A percentile compares a stretch with the other conserved stretches of the same genome.
phyloP scores from a whole-genome alignment of 1,140 invertebrate species.

The Melitaea cinxia region DNA sequence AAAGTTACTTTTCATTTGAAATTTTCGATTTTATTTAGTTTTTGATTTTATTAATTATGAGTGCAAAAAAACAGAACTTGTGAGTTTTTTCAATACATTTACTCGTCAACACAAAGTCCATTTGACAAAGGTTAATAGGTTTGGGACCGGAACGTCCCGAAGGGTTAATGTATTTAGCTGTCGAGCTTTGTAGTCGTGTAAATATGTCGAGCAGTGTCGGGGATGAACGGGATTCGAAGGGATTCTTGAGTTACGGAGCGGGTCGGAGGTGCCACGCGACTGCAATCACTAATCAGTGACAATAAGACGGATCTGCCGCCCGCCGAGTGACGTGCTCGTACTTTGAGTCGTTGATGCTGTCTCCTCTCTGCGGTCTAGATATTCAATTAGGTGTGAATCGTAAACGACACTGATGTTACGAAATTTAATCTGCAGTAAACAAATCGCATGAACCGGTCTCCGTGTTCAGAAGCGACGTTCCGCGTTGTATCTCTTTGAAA shows the following conservation, averaged over 20 bases:
- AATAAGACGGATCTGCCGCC: too few relatives aligned
- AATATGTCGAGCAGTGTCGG: background rate
- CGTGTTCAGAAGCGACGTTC: background rate
- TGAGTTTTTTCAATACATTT: slow-evolving; percentile 1
- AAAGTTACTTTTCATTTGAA: too few relatives aligned
- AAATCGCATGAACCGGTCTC: background rate
- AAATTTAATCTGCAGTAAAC: background rate
- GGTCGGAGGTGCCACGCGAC: background rate
- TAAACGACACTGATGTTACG: background rate
- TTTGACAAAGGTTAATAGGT: slow-evolving; percentile 26
- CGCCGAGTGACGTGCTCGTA: too few relatives aligned
- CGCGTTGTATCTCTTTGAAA: slow-evolving; percentile 4
- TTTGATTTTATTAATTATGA: too few relatives aligned
- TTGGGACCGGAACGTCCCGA: slow-evolving; percentile 5
- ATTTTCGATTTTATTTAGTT: too few relatives aligned
- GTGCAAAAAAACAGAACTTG: background rate
- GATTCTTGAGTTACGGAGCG: background rate
- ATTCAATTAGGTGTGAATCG: background rate
- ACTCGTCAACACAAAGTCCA: slow-evolving; percentile 5
- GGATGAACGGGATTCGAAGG: background rate
- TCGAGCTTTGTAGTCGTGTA: slow-evolving; percentile 12
- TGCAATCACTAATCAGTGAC: background rate
- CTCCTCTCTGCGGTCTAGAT: background rate
- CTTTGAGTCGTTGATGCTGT: too few relatives aligned
- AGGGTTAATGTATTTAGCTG: slow-evolving; percentile 17